A percentile compares a stretch with the other conserved stretches of the same genome.
These are phyloP conservation scores for Toxotes chatareus DNA, from an alignment of 2,113 vertebrate genomes.

Conservation along the genomic window DNA sequence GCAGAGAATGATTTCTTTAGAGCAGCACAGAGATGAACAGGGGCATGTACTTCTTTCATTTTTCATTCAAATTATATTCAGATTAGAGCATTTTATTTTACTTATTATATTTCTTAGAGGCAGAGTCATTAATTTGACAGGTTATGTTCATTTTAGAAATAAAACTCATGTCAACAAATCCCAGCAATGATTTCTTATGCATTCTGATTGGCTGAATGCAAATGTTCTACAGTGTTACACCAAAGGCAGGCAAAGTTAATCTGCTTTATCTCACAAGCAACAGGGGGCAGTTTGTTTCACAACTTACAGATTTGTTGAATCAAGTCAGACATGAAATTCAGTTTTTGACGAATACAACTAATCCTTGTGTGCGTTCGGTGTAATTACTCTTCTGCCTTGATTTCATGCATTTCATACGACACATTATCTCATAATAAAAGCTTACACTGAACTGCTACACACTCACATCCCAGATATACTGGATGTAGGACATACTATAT, in stretches of 20 bases:
- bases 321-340: constrained; percentile 47
- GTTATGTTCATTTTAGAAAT: constrained; percentile 45
- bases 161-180: constrained; percentile 35
- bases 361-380: constrained; percentile 49
- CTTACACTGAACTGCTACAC: neutral
- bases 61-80: constrained; percentile 64
- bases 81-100: constrained; percentile 50
- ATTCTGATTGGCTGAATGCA: constrained; percentile 18
- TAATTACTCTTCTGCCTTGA: constrained; percentile 59
- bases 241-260: constrained; percentile 49
- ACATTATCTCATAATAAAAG: constrained; percentile 41
- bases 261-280: constrained; percentile 53
- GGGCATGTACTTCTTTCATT: constrained; percentile 45
- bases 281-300: constrained; percentile 51
- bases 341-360: constrained; percentile 46
- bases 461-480: neutral
- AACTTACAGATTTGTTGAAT: constrained; percentile 51
- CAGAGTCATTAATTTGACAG: constrained; percentile 61
- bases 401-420: constrained; percentile 38
- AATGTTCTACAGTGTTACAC: constrained; percentile 31
- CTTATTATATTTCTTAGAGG: constrained; percentile 48
- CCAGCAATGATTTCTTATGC: neutral
- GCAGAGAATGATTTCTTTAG: constrained; percentile 53
- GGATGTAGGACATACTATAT: neutral
- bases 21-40: constrained; percentile 36